Evolutionary conservation across 1,140 invertebrate species (phyloP).

Genomic region (Patella vulgata): DNA sequence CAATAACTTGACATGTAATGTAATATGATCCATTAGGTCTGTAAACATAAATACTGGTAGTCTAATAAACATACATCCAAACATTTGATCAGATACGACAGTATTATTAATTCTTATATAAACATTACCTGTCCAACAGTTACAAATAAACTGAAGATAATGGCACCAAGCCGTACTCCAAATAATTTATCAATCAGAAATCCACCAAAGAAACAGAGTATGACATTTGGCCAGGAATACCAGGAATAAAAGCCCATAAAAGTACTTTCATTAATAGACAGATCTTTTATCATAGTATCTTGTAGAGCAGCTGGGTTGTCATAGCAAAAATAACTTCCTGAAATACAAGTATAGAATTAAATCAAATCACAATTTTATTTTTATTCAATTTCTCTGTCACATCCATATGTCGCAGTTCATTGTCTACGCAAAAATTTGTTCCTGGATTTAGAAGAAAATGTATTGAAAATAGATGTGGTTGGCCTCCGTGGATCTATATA

Average conservation of each 20-base stretch:
- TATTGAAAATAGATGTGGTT: neutral
- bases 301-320: conserved; percentile 94
- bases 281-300: conserved; percentile 85
- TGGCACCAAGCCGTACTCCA: conserved; percentile 90
- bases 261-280: conserved; percentile 81
- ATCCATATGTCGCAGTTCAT: neutral
- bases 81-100: no score
- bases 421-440: neutral
- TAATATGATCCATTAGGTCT: neutral
- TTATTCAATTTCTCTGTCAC: neutral
- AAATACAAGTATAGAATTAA: conserved; percentile 36
- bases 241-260: conserved; percentile 92
- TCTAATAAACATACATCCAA: no score
- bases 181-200: conserved; percentile 95
- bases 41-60: no score
- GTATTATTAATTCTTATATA: no score
- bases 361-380: neutral
- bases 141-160: conserved; percentile 87
- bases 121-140: conserved; percentile 82
- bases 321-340: conserved; percentile 98
- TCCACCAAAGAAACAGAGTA: conserved; percentile 95
- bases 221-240: conserved; percentile 98
- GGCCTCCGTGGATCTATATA: neutral
- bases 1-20: neutral
- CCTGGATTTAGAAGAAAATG: neutral